These are phyloP conservation scores for Limnothrissa miodon DNA, from an alignment of 2,113 vertebrate genomes.

Conservation along the genomic window DNA sequence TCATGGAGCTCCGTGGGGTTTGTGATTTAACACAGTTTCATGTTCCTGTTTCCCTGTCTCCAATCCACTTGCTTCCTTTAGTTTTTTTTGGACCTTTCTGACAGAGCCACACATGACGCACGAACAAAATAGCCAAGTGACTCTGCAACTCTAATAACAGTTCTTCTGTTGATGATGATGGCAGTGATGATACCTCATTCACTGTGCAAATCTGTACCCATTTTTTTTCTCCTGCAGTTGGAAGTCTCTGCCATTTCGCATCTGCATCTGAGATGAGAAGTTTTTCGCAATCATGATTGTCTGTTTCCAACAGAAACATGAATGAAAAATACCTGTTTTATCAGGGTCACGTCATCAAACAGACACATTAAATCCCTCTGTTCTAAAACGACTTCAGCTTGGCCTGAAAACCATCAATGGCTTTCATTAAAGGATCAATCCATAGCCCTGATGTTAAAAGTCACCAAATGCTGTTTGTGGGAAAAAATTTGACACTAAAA, in stretches of 20 bases:
- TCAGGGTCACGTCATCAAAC: neutral
- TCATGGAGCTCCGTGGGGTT: neutral
- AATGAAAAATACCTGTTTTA: neutral
- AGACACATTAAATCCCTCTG: neutral
- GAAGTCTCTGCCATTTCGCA: constrained; percentile 16
- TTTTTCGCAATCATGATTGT: neutral
- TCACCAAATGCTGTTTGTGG: too few relatives aligned
- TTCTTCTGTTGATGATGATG: constrained; percentile 38
- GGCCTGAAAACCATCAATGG: neutral
- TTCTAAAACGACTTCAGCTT: too few relatives aligned
- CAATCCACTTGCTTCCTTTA: neutral
- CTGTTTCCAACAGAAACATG: neutral
- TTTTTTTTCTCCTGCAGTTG: neutral
- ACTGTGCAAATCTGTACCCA: constrained; percentile 20
- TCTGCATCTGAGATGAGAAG: neutral
- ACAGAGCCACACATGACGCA: constrained; percentile 30
- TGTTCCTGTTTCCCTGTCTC: neutral
- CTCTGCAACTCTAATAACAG: constrained; percentile 27
- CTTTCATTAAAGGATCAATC: too few relatives aligned
- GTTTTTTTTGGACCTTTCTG: neutral
- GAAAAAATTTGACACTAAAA: too few relatives aligned
- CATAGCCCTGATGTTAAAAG: too few relatives aligned
- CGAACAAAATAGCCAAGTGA: neutral
- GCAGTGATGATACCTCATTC: constrained; percentile 24
- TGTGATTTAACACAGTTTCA: constrained; percentile 18